Evolutionary conservation across 2,888 invertebrate species (phyloP).

Genomic region (Caenorhabditis sp.): DNA sequence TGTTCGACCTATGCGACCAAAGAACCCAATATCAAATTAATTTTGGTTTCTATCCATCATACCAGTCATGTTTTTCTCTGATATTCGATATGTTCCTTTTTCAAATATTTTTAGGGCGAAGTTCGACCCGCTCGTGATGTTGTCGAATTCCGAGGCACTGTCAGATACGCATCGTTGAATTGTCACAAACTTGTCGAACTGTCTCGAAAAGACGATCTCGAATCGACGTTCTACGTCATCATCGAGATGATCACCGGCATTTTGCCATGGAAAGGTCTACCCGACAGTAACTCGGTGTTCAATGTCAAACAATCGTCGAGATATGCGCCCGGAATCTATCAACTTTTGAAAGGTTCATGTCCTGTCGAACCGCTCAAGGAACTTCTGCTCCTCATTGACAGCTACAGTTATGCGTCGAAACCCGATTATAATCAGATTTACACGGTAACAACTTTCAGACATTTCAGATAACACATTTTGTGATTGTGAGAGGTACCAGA

Average conservation of each 20-base stretch:
- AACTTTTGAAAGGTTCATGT: constrained; percentile 14
- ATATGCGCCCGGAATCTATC: constrained; percentile 8
- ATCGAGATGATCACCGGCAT: constrained; percentile 32
- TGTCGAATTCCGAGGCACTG: constrained; percentile 40
- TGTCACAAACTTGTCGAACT: constrained; percentile 6
- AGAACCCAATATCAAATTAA: too few relatives aligned
- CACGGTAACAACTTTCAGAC: not conserved
- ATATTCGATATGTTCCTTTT: not conserved
- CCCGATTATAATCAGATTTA: constrained; percentile 25
- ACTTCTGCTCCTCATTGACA: constrained; percentile 22
- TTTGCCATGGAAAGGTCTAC: constrained; percentile 34
- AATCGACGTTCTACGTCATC: constrained; percentile 31
- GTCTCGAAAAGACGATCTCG: constrained; percentile 29
- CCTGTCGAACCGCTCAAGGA: constrained; percentile 14
- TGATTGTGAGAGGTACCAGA: too few relatives aligned
- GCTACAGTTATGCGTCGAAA: constrained; percentile 12
- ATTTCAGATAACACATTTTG: too few relatives aligned
- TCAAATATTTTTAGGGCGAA: constrained; percentile 19
- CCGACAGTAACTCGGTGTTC: not conserved
- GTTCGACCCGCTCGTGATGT: constrained; percentile 25
- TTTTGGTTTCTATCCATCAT: too few relatives aligned
- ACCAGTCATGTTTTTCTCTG: not conserved
- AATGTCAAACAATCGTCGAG: constrained; percentile 10
- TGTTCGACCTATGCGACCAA: too few relatives aligned
- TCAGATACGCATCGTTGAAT: constrained; percentile 23